Conservation (phyloP, 1,140 invertebrate species). For the Monomorium pharaonis region DNA sequence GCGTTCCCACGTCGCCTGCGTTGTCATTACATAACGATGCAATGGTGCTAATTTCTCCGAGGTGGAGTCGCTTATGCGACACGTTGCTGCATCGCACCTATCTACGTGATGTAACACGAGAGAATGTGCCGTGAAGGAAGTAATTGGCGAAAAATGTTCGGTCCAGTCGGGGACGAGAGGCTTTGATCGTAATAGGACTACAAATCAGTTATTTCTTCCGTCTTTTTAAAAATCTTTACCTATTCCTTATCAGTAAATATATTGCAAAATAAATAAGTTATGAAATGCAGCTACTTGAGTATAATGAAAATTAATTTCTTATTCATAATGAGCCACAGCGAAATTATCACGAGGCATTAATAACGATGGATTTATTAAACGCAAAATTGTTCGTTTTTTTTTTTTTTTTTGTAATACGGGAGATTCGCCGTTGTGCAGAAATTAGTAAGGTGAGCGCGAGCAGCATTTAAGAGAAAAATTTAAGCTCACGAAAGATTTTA, state of each 20-base stretch:
- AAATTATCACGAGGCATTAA: conserved; percentile 29
- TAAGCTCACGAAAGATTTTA: conserved; percentile 12
- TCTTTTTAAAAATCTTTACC: no score
- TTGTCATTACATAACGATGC: conserved; percentile 45
- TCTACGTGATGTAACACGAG: conserved; percentile 39
- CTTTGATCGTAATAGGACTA: neutral
- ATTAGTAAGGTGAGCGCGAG: conserved; percentile 1
- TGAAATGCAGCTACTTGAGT: neutral
- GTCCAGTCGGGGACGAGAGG: neutral
- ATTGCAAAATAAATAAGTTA: neutral
- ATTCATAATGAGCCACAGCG: neutral
- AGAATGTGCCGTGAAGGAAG: neutral
- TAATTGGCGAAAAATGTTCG: conserved; percentile 14
- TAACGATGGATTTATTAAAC: conserved; percentile 19
- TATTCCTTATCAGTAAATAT: neutral
- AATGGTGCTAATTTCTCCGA: conserved; percentile 46
- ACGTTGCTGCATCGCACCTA: conserved; percentile 10
- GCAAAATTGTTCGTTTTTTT: neutral
- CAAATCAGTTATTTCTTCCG: neutral
- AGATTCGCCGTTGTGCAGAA: neutral
- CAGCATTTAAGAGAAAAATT: conserved; percentile 35
- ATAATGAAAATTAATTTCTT: conserved; percentile 17
- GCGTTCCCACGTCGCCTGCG: conserved; percentile 58
- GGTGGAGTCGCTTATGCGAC: conserved; percentile 38
- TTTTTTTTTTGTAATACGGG: neutral